A percentile compares a stretch with the other conserved stretches of the same genome.
Conservation (phyloP, 2,113 vertebrate species). For the Pongo abelii region DNA sequence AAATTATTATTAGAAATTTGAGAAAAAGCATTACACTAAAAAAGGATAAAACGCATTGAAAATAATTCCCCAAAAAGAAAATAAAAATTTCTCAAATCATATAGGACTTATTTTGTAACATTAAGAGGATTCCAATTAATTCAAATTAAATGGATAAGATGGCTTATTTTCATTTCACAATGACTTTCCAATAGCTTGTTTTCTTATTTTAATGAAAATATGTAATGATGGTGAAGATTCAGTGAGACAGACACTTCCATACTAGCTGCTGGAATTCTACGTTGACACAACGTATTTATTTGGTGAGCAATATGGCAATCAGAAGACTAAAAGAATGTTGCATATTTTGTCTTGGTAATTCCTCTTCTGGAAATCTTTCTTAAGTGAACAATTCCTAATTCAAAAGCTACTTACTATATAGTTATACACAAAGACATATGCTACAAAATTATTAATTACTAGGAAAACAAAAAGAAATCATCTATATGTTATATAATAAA, state of each 20-base stretch:
- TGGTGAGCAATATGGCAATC: neutral
- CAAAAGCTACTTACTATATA: neutral
- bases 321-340: neutral
- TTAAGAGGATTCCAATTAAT: neutral
- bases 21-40: neutral
- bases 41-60: neutral
- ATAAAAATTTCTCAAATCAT: neutral
- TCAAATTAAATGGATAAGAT: neutral
- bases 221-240: neutral
- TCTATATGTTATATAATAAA: neutral
- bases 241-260: neutral
- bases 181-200: neutral
- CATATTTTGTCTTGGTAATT: neutral
- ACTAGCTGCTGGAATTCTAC: neutral
- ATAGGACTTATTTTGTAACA: neutral
- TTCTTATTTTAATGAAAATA: too few relatives aligned
- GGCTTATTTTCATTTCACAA: neutral
- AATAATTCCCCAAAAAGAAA: neutral
- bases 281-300: neutral
- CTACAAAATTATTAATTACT: neutral
- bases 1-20: neutral
- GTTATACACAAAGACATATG: neutral
- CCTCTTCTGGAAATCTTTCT: neutral
- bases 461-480: neutral
- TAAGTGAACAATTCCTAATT: constrained; percentile 24